Base-by-base conservation (phyloP, 2,113 vertebrate species). In the Scalopus aquaticus region DNA sequence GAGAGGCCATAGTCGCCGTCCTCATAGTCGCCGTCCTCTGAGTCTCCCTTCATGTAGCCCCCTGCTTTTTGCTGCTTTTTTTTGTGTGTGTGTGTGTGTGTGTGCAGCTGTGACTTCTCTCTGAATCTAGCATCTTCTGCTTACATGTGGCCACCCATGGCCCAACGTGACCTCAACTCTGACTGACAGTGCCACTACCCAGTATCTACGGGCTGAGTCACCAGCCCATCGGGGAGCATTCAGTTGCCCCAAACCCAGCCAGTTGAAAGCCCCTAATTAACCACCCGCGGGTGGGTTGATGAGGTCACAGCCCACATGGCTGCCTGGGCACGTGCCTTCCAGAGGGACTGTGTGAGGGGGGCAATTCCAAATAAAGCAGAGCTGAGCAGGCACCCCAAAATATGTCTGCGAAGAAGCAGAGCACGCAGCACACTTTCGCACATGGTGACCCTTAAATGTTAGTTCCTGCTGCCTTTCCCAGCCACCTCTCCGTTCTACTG, bases 1-100 rank as follows among this genome's bases (percentile, higher is more conserved):
- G n/a, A n/a, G n/a, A n/a, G n/a, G n/a, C n/a, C n/a, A n/a, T n/a
- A 0, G 26, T 32, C 12, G 6, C 32, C 19, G 5, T 7, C 20
- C 51, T 19, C 12, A n/a, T n/a, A 0, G 26, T 32, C 12, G 6
- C 32, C 19, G 5, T 7, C 20, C 51, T 19, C 12, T 19, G 24
- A 74, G 24, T 79, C 9, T 67, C 54, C n/a, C 32, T 42, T 26
- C 9, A 0, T 8, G 60, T 32, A 56, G 37, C 22, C 54, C 13
- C 22, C 1, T 2, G 16, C 30, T 32, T 49, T 77, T 20, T 56
- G 19, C 11, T 12, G 0, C 24, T 60, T 42, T 51, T 30, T n/a
- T 10, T 32, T 15, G n/a, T 64, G 3, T 26, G 8, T 30, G 6
- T 24, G 30, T 11, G 17, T 58, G 1, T 70, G 26, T 56, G 72